Conservation (phyloP, 2,797 vertebrate genomes). For the Amazonetta brasiliensis region DNA sequence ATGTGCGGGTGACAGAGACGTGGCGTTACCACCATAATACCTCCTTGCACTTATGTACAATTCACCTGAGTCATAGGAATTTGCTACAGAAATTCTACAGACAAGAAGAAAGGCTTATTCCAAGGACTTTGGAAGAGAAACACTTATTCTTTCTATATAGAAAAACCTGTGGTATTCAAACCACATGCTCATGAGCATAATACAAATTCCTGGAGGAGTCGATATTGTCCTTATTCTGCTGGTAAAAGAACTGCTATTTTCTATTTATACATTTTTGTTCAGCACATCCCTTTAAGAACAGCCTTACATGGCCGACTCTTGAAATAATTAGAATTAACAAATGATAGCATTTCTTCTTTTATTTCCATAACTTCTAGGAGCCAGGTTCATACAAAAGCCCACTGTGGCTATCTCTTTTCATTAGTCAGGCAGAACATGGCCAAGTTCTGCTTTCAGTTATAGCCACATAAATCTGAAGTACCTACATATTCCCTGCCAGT, state of each 20-base stretch:
- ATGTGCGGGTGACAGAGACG: background rate
- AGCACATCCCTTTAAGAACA: background rate
- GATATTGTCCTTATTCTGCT: background rate
- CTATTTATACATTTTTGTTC: background rate
- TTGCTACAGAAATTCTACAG: background rate
- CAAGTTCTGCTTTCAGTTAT: constrained; percentile 68
- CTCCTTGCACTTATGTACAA: fast-evolving
- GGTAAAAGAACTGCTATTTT: background rate
- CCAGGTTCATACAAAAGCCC: constrained; percentile 51
- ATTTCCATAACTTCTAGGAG: constrained; percentile 37
- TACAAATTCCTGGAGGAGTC: background rate
- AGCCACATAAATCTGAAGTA: constrained; percentile 62
- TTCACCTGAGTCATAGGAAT: background rate
- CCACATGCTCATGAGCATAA: background rate
- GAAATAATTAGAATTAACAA: constrained; percentile 49
- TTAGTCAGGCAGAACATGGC: constrained; percentile 34
- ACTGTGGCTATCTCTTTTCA: constrained; percentile 62
- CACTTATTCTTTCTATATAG: background rate
- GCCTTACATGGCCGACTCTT: background rate
- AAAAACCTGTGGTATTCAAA: background rate
- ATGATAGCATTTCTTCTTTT: constrained; percentile 58
- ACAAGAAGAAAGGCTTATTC: background rate
- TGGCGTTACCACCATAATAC: background rate
- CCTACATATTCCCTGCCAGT: constrained; percentile 46
- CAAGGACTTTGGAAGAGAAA: background rate